Evolutionary conservation across 2,113 vertebrate species (phyloP), one percentile per base, ranked within the genome.

Genomic region (Mesembrinibis cayennensis): DNA sequence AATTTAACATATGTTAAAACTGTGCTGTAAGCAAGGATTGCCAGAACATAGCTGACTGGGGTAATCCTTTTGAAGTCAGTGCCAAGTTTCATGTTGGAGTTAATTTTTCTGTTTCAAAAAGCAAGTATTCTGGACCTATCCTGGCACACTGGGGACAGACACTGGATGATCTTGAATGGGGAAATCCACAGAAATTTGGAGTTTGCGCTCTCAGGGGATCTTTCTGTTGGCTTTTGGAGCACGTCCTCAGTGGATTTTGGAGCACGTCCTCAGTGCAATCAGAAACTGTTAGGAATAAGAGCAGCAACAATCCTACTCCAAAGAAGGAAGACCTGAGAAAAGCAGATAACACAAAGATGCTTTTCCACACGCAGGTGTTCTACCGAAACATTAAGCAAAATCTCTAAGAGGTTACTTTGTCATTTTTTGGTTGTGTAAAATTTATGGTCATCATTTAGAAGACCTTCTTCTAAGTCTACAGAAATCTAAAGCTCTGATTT

Each of bases 1-100:
- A 93, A 85, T 72, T 66, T 67, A 86, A 17, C 84, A 92, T 85
- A 67, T 91, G 53, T 80, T 95, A 71, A 95, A 95, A 76, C 53
- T 32, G 30, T 80, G 23, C 73, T 59, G 36, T 80, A 87, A 95
- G 67, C 50, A 81, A 73, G 74, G 52, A 49, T 85, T 91, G 89
- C 85, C 56, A 82, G 52, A 84, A 90, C 56, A 52, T 5, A 84
- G 74, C 53, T 84, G 42, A 70, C 13, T 70, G 70, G 65, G 38
- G 65, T 45, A 73, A 89, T 66, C 38, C 38, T 93, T 92, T 69
- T 49, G 11, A 93, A 96, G 49, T 50, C 32, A n/a, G 34, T 94
- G 90, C 42, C 69, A 89, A 65, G 53, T 69, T 72, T 83, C 49
- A 49, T 25, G 77, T 10, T 61, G 32, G 59, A 81, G 7, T 40